Conservation (phyloP, 2,888 invertebrate genomes). For the Pollenia labialis region DNA sequence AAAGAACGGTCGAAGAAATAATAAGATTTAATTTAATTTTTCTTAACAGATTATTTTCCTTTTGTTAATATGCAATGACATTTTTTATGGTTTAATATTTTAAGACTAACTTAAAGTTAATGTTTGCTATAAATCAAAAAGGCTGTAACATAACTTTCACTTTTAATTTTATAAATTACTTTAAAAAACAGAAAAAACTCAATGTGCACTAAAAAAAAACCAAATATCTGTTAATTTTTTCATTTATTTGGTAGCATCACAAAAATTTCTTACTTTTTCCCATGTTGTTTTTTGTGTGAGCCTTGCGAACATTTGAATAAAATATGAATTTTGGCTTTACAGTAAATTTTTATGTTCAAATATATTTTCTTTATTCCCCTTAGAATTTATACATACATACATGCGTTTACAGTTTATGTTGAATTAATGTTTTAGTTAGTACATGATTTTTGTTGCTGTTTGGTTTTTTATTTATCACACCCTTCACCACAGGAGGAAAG, state of each 20-base stretch:
- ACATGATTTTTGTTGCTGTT: constrained; percentile 6
- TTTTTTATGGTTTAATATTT: constrained; percentile 23
- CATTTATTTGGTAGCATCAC: constrained; percentile 1
- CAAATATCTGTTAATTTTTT: not conserved
- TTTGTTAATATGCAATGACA: not conserved
- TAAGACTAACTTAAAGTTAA: constrained; percentile 38
- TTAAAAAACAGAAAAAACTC: not conserved
- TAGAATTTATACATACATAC: not conserved
- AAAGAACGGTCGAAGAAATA: too few species aligned
- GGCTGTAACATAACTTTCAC: constrained; percentile 38
- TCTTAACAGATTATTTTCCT: not conserved
- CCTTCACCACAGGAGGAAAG: too few species aligned
- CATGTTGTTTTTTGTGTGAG: constrained; percentile 4
- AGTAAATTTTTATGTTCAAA: constrained; percentile 50
- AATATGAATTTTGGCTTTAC: constrained; percentile 63
- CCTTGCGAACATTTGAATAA: constrained; percentile 52
- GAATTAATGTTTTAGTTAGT: not conserved
- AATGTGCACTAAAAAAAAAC: constrained; percentile 7
- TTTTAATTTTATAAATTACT: constrained; percentile 63
- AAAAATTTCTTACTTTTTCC: constrained; percentile 18
- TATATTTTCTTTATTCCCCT: constrained; percentile 46
- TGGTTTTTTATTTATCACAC: constrained; percentile 1
- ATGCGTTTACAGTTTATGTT: constrained; percentile 34
- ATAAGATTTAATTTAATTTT: too few species aligned
- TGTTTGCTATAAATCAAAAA: constrained; percentile 46